A percentile compares a stretch with the other conserved stretches of the same genome.
Conservation (phyloP, 2,797 vertebrate genomes). For the Tympanoctomys barrerae region DNA sequence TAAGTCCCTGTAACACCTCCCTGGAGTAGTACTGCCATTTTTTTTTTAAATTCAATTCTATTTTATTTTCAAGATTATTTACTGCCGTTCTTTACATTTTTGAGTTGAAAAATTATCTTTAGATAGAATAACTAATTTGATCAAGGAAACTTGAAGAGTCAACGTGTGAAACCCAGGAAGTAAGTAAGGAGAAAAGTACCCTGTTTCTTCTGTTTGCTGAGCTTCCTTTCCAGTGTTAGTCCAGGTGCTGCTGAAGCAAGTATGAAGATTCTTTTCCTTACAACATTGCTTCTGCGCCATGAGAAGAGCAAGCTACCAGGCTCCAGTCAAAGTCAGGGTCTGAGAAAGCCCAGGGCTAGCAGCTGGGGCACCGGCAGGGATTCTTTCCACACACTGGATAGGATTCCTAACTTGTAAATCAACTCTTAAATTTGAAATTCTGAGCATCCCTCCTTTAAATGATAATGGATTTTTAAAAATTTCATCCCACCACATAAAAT, state of each 20-base stretch:
- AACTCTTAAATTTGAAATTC: constrained; percentile 74
- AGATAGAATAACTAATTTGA: not conserved
- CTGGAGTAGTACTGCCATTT: not conserved
- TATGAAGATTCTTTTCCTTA: not conserved
- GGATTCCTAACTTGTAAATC: constrained; percentile 71
- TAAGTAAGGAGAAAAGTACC: not conserved
- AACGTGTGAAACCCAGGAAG: not conserved
- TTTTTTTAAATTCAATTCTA: not conserved
- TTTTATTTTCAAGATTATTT: no score
- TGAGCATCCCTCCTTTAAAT: constrained; percentile 50
- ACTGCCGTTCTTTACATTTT: not conserved
- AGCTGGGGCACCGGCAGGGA: not conserved
- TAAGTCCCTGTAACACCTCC: not conserved
- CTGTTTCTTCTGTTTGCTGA: not conserved
- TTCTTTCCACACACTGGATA: not conserved
- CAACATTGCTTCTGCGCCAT: not conserved
- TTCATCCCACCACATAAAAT: constrained; percentile 83
- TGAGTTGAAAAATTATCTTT: not conserved
- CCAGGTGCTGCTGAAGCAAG: not conserved
- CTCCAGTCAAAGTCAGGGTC: not conserved
- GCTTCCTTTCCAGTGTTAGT: no score
- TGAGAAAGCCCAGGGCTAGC: not conserved
- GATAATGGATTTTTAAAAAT: not conserved
- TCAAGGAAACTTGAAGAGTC: not conserved
- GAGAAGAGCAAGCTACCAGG: not conserved